Evolutionary conservation across 2,888 invertebrate genomes (phyloP).

Genomic region (Archips crataeganus): DNA sequence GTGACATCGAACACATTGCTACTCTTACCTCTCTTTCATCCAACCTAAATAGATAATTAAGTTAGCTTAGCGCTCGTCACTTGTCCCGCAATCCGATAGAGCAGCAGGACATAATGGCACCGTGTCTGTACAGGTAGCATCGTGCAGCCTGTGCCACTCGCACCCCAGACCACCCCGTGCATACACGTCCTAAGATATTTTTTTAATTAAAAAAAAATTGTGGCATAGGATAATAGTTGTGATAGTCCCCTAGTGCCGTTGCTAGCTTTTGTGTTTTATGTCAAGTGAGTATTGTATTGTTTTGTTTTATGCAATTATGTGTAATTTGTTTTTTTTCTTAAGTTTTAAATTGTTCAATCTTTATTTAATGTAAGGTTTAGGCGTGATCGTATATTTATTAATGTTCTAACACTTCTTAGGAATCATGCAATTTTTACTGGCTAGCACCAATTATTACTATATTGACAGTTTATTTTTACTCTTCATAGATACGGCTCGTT

Average conservation of each 20-base stretch:
- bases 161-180: constrained; percentile 61
- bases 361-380: not conserved
- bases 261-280: constrained; percentile 22
- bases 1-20: constrained; percentile 12
- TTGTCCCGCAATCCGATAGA: constrained; percentile 61
- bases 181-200: constrained; percentile 56
- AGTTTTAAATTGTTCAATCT: not conserved
- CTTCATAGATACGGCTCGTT: too few relatives aligned
- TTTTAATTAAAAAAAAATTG: constrained; percentile 9
- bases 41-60: constrained; percentile 7
- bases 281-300: constrained; percentile 33
- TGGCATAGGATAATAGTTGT: constrained; percentile 21
- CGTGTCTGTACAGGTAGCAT: constrained; percentile 59
- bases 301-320: not conserved
- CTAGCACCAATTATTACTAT: too few relatives aligned
- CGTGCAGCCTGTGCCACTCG: constrained; percentile 59
- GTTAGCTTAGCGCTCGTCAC: constrained; percentile 50
- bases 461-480: too few relatives aligned
- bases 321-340: not conserved
- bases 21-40: constrained; percentile 31
- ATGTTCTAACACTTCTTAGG: too few relatives aligned
- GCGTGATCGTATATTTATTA: too few relatives aligned
- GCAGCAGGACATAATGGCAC: constrained; percentile 59
- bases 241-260: constrained; percentile 34
- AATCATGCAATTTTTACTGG: too few relatives aligned